Evolutionary conservation across 2,113 vertebrate genomes (phyloP).

Genomic region (Tetraodon nigroviridis): DNA sequence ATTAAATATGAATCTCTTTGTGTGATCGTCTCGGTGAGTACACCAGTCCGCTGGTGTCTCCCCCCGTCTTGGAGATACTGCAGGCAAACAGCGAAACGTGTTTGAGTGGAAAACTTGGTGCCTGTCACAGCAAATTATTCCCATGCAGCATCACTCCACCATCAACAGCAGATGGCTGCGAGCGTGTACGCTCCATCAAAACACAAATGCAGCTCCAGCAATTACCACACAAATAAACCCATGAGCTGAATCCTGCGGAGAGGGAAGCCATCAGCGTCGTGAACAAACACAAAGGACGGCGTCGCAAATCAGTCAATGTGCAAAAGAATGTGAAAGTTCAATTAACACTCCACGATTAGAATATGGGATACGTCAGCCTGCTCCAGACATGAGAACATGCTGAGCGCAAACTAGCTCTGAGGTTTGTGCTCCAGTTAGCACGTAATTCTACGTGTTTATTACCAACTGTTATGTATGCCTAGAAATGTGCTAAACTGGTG

Average conservation of each 20-base stretch:
- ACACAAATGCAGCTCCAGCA: slow-evolving; percentile 64
- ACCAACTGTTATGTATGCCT: too few species aligned
- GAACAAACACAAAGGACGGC: slow-evolving; percentile 33
- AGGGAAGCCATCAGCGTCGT: slow-evolving; percentile 66
- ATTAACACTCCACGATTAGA: slow-evolving; percentile 1
- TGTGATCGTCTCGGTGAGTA: not conserved
- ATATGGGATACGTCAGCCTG: not conserved
- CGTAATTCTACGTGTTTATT: too few species aligned
- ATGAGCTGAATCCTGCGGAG: slow-evolving; percentile 85
- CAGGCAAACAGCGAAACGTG: slow-evolving; percentile 12
- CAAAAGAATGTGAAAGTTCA: slow-evolving; percentile 5
- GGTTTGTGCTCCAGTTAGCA: not conserved
- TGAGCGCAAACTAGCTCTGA: slow-evolving; percentile 5
- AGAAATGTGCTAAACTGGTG: too few species aligned
- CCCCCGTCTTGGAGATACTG: slow-evolving; percentile 13
- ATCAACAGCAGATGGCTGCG: not conserved
- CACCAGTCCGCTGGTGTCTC: slow-evolving; percentile 25
- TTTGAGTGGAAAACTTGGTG: not conserved
- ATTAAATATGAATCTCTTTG: not conserved
- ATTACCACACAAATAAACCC: slow-evolving; percentile 98
- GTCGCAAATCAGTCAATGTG: slow-evolving; percentile 5
- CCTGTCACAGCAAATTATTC: slow-evolving; percentile 5
- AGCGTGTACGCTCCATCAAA: not conserved
- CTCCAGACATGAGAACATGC: not conserved
- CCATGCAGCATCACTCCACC: slow-evolving; percentile 2